These are phyloP conservation scores for Melipona beecheii DNA, from an alignment of 2,888 invertebrate species.

Conservation along the genomic window DNA sequence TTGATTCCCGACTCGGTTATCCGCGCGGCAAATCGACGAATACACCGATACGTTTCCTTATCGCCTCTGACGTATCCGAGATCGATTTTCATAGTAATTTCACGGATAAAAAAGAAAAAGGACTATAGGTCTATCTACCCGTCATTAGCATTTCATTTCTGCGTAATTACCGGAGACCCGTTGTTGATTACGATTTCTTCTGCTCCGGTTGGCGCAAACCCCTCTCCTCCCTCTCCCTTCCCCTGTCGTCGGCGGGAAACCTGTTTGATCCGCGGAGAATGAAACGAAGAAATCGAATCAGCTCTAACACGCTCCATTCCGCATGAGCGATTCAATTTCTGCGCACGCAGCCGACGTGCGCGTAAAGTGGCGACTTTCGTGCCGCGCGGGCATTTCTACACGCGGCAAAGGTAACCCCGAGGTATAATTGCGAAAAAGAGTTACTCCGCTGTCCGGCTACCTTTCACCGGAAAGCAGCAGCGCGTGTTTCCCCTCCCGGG, in stretches of 20 bases:
- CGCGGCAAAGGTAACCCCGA: constrained; percentile 50
- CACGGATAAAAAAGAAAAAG: too few species aligned
- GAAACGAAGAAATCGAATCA: constrained; percentile 41
- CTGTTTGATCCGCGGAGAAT: constrained; percentile 7
- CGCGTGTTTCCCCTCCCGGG: constrained; percentile 9
- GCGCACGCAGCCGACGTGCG: constrained; percentile 34
- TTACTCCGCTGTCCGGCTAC: constrained; percentile 59
- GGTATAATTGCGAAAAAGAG: constrained; percentile 67
- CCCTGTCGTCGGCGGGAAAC: neutral
- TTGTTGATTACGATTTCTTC: constrained; percentile 20
- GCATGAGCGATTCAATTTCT: constrained; percentile 51
- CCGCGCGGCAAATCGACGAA: neutral
- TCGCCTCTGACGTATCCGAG: neutral
- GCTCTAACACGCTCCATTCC: constrained; percentile 36
- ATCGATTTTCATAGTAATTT: neutral
- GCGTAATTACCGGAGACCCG: neutral
- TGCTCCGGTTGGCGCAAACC: neutral
- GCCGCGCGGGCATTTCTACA: constrained; percentile 28
- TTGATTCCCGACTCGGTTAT: neutral
- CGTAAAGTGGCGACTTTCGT: constrained; percentile 29
- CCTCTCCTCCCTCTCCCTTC: neutral
- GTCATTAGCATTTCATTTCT: neutral
- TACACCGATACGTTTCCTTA: constrained; percentile 1
- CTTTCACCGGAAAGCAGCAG: constrained; percentile 61
- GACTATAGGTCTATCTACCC: neutral